A percentile compares a stretch with the other conserved stretches of the same genome.
These are phyloP conservation scores for Drosophila barbarae DNA, from an alignment of 2,888 invertebrate species.

Conservation along the genomic window DNA sequence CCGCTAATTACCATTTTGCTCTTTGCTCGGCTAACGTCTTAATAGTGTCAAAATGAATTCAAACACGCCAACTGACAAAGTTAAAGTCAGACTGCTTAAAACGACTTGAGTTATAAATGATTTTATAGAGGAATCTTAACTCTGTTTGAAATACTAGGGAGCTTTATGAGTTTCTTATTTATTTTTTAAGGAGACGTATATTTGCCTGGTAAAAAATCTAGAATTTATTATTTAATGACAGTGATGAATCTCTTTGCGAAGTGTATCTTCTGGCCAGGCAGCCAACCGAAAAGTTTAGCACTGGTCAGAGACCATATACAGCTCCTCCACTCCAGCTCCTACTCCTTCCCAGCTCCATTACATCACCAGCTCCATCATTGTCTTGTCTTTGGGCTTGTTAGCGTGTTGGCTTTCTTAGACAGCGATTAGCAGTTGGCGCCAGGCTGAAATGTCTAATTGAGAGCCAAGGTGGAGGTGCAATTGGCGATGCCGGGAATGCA, in stretches of 20 bases:
- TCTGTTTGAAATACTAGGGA: too few species aligned
- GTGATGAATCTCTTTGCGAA: neutral
- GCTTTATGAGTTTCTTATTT: neutral
- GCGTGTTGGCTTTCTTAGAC: conserved; percentile 38
- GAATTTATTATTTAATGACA: neutral
- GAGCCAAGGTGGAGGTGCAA: conserved; percentile 14
- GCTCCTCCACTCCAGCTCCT: neutral
- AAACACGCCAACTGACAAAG: conserved; percentile 52
- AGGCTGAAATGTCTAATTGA: conserved; percentile 38
- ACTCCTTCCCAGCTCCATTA: conserved; percentile 10
- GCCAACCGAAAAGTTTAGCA: conserved; percentile 48
- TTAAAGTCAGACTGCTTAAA: neutral
- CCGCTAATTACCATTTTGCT: conserved; percentile 71
- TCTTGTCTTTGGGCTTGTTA: conserved; percentile 39
- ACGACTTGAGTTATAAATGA: neutral
- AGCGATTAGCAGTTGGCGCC: conserved; percentile 47
- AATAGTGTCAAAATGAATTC: conserved; percentile 73
- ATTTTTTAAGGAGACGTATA: neutral
- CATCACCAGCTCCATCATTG: conserved; percentile 25
- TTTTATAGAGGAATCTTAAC: neutral
- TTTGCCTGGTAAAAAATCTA: neutral
- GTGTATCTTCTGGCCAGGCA: conserved; percentile 22
- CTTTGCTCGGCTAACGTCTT: conserved; percentile 50
- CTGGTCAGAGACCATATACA: conserved; percentile 14
- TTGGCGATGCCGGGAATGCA: conserved; percentile 16